Conservation (phyloP, 2,797 vertebrate species). For the Phataginus tetradactyla region DNA sequence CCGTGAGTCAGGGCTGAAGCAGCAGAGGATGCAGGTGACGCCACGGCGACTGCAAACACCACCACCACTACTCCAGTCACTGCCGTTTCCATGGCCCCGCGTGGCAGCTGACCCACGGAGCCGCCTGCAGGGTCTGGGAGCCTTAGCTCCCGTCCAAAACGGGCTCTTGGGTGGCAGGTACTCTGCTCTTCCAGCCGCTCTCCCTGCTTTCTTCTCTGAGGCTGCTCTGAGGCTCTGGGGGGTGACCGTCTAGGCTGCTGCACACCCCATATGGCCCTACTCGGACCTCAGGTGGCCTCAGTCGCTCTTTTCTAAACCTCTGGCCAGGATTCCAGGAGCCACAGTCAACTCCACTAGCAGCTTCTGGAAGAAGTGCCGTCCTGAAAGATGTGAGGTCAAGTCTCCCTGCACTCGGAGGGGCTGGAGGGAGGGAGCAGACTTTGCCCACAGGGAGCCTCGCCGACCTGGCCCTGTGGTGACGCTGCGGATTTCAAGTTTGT, state of each 20-base stretch:
- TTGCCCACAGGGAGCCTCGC: background rate
- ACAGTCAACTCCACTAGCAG: background rate
- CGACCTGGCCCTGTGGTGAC: background rate
- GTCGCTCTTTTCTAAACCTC: background rate
- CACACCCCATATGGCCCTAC: background rate
- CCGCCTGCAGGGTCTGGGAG: background rate
- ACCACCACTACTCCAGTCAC: slow-evolving; percentile 71
- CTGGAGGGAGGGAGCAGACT: background rate
- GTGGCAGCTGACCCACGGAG: background rate
- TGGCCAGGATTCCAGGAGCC: background rate
- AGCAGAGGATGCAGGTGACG: slow-evolving; percentile 74
- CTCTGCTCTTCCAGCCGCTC: background rate
- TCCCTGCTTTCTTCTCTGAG: background rate
- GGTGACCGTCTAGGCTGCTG: accelerated
- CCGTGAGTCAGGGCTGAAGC: slow-evolving; percentile 68
- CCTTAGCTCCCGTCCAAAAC: background rate
- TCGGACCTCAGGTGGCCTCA: background rate
- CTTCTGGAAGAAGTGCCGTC: slow-evolving; percentile 9
- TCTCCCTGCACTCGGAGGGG: background rate
- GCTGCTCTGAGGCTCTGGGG: background rate
- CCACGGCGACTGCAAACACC: slow-evolving; percentile 60
- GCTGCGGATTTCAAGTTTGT: background rate
- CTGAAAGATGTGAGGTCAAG: background rate
- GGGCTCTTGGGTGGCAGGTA: background rate
- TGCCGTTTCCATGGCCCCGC: slow-evolving; percentile 54